A percentile compares a stretch with the other conserved stretches of the same genome.
Evolutionary conservation across 2,888 invertebrate species (phyloP).

Genomic region (Esperia sulphurella): DNA sequence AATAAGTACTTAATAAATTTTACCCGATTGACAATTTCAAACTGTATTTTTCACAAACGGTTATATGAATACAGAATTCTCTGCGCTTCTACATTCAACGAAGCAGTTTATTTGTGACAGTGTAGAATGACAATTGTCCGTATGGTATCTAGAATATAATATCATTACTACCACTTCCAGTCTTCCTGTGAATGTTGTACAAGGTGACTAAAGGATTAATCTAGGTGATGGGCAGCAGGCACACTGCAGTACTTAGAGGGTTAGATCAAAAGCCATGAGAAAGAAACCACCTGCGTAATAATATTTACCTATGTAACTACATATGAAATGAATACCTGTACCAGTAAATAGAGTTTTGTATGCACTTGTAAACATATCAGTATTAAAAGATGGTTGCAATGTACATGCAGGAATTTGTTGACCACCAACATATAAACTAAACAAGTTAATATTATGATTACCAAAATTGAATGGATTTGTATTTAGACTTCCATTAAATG

Average conservation of each 20-base stretch:
- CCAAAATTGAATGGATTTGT: slow-evolving; percentile 24
- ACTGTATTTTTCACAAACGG: too few relatives aligned
- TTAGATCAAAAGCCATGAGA: slow-evolving; percentile 23
- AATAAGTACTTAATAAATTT: not conserved
- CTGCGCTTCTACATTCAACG: too few relatives aligned
- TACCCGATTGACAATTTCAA: too few relatives aligned
- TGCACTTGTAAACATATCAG: slow-evolving; percentile 4
- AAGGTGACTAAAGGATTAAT: too few relatives aligned
- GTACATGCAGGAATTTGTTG: slow-evolving; percentile 16
- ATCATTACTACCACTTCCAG: too few relatives aligned
- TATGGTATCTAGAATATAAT: too few relatives aligned
- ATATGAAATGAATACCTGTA: slow-evolving; percentile 22
- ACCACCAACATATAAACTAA: slow-evolving; percentile 23
- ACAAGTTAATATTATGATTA: slow-evolving; percentile 18
- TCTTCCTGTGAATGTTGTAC: too few relatives aligned
- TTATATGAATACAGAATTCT: too few relatives aligned
- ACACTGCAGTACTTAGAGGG: slow-evolving; percentile 18
- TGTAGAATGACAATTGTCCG: too few relatives aligned
- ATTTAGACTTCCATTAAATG: slow-evolving; percentile 17
- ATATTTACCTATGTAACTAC: slow-evolving; percentile 23
- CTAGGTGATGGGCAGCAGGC: too few relatives aligned
- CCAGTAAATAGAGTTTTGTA: slow-evolving; percentile 22
- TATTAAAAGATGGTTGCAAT: slow-evolving; percentile 12
- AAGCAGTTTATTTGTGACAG: too few relatives aligned
- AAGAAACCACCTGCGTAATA: slow-evolving; percentile 22